These are phyloP conservation scores for Cheilosia vulpina DNA, from an alignment of 2,888 invertebrate genomes.

Conservation along the genomic window DNA sequence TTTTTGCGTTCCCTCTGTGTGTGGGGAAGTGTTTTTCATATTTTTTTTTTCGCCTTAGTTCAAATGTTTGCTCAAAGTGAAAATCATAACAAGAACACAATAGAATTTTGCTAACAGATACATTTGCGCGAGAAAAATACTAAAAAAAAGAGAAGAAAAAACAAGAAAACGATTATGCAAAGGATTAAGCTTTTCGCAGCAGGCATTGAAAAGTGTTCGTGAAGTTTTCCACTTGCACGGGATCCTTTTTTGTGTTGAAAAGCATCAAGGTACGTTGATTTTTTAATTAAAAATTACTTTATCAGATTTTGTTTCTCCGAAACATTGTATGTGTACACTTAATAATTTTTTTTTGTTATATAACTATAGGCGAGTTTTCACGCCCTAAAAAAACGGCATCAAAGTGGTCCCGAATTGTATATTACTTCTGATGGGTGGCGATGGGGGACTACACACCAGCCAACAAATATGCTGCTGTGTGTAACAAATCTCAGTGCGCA, in stretches of 20 bases:
- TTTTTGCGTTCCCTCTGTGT: slow-evolving; percentile 61
- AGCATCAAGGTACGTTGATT: slow-evolving; percentile 69
- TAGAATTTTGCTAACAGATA: slow-evolving; percentile 72
- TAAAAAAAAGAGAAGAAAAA: slow-evolving; percentile 32
- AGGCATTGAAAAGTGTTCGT: slow-evolving; percentile 71
- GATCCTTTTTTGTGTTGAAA: slow-evolving; percentile 58
- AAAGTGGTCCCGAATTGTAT: slow-evolving; percentile 64
- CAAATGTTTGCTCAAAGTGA: slow-evolving; percentile 70
- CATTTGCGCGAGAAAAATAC: slow-evolving; percentile 56
- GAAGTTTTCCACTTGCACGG: slow-evolving; percentile 73
- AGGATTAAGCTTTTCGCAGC: slow-evolving; percentile 73
- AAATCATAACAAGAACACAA: slow-evolving; percentile 72
- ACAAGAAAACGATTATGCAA: slow-evolving; percentile 72
- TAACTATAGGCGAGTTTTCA: slow-evolving; percentile 63
- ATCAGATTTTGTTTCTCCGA: slow-evolving; percentile 45
- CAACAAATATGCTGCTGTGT: slow-evolving; percentile 31
- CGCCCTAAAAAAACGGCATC: slow-evolving; percentile 70
- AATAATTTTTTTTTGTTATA: slow-evolving; percentile 61
- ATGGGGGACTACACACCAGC: neutral
- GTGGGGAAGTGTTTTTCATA: slow-evolving; percentile 32
- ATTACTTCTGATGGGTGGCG: slow-evolving; percentile 17
- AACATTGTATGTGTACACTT: slow-evolving; percentile 27
- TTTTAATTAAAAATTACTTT: slow-evolving; percentile 71
- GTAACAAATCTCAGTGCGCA: slow-evolving; percentile 67
- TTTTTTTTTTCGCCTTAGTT: slow-evolving; percentile 41